Base-by-base conservation (phyloP, 2,113 vertebrate genomes). In the Esox niger region DNA sequence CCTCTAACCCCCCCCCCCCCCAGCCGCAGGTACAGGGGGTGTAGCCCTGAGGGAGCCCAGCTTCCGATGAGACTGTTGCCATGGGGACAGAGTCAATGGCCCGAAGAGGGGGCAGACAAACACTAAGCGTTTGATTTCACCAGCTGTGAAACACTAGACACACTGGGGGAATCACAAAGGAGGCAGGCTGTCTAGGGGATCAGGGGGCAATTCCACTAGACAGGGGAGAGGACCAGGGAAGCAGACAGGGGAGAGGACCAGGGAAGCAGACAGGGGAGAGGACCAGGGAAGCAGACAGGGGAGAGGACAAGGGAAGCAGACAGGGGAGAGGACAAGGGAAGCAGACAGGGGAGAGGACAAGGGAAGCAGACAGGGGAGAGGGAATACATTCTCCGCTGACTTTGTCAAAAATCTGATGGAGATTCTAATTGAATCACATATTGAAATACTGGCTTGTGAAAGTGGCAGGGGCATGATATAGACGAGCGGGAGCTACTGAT, bases 41-140 rank as follows among this genome's bases (percentile, higher is more conserved):
- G 38, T 73, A 25, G 60, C 38, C 54, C 35, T 74, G 57, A 70
- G 74, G 77, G 83, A 83, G 86, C 82, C 73, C 74, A 76, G 76
- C 84, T 83, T 72, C 74, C 81, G 85, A 87, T 80, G 87, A 91
- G 87, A 80, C 80, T 86, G 90, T 91, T 92, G 89, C 89, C 86
- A 92, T 91, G 90, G 91, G 88, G 88, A 91, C 82, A 83, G 84
- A 73, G 33, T 88, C 82, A 88, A 88, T 88, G 81, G 89, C 79
- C 79, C 85, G 74, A 83, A 84, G 85, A 83, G 83, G 74, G 85
- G 86, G 82, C 82, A 87, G 85, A 88, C 84, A 86, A 88, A 88
- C 85, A 88, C 85, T 82, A 81, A 56, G 79, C 71, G 74, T 83
- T 86, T 86, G 83, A 88, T 87, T 87, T 87, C 79, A 85, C 83